Evolutionary conservation across 53 echinoderm and acorn worm species (phyloP), one percentile per base, ranked within the genome.

Genomic region (Crossaster papposus): DNA sequence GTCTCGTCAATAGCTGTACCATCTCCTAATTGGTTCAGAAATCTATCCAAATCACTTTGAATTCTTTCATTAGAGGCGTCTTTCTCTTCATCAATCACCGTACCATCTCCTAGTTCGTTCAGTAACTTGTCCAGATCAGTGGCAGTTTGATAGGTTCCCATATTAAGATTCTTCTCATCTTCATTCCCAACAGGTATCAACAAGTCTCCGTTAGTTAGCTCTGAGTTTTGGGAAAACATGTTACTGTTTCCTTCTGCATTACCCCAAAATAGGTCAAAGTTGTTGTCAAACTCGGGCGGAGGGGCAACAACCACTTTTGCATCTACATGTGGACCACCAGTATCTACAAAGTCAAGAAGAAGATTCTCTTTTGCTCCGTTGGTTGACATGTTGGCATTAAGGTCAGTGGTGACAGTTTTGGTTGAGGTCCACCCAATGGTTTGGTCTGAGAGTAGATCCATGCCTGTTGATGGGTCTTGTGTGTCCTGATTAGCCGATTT

Each of bases 291-390:
- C 80, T 79, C 89, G 10, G 80, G 79, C 18, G 79, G 89, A 31
- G 89, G 80, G 31, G 79, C 89, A 33, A 80, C 79, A 37, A 79
- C 79, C 50, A 65, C 18, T 51, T 89, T 79, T 22, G 15, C 64
- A 51, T 79, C 72, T 0, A 33, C 13, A 52, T 52, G n/a, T n/a
- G n/a, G 18, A 65, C 31, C 52, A 30, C 18, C 62, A 13, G 34
- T 76, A 76, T 89, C 89, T 65, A 68, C 89, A 79, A 79, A 79
- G 64, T 68, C 53, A 38, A 89, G 8, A 35, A 86, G 86, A 35
- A 44, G 73, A 51, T 74, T 52, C 72, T 86, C 63, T 10, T 64
- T 15, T 68, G 26, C 54, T 73, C 81, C 81, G 30, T 63, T 70
- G 68, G 62, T 15, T 50, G 53, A 36, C 58, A 81, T 74, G 74